Evolutionary conservation across 2,113 vertebrate species (phyloP), one percentile per base, ranked within the genome.

Genomic region (Grus americana): DNA sequence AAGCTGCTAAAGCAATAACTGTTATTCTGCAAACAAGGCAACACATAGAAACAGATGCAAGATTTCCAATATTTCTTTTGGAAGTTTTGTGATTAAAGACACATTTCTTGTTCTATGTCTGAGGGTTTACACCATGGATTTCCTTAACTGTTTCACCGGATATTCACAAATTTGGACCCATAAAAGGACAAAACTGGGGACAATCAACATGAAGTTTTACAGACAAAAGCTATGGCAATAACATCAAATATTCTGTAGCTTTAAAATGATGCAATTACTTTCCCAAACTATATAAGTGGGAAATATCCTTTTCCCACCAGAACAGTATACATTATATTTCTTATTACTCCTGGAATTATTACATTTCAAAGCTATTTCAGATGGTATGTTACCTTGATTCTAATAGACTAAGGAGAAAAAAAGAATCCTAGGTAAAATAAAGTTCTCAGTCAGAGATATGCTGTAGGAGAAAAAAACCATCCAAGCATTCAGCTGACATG

Each of bases 1-100:
- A 98, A 96, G 42, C 71, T 95, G 83, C 88, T 96, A 91, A 91
- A 96, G 90, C 79, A 94, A 68, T 92, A 96, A 91, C 59, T 57
- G 52, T 90, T 96, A 79, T 81, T 84, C 75, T 92, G 50, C 54
- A 96, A 91, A 93, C 44, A 95, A 96, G 65, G 36, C 54, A 94
- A 92, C 57, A 89, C 68, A 14, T 3, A 85, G 75, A 90, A 94
- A 90, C 49, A 90, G 93, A 88, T 86, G 62, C 55, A 88, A 86
- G 58, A 70, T 78, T 87, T 87, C 32, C 79, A 92, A 10, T 66
- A 54, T 61, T 92, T 90, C 34, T 75, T 86, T 58, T 68, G 63
- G 52, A 94, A 89, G 55, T 81, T 92, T 91, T 95, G 81, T 95
- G 78, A 96, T 91, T 96, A 90, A 94, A 96, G 76, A 59, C 55